Evolutionary conservation across 2,797 vertebrate species (phyloP).

Genomic region (Aplochiton taeniatus): DNA sequence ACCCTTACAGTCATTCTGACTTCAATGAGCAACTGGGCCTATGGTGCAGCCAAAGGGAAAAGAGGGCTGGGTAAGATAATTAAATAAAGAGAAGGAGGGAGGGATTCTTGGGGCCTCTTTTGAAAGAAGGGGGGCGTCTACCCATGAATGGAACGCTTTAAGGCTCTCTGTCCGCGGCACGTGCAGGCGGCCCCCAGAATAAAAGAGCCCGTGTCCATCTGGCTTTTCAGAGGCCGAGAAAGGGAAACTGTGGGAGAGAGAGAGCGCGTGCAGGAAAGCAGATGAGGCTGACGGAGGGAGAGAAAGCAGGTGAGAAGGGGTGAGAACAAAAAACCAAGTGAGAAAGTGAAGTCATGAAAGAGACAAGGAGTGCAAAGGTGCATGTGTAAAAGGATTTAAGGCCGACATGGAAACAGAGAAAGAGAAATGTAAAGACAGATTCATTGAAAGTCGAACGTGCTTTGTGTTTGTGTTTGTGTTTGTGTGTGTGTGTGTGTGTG

Average conservation of each 20-base stretch:
- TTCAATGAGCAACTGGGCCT: constrained; percentile 15
- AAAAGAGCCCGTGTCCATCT: constrained; percentile 72
- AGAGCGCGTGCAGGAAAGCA: constrained; percentile 9
- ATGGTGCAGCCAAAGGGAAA: not conserved
- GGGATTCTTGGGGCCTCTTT: constrained; percentile 45
- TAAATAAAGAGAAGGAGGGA: constrained; percentile 18
- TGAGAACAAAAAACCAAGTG: constrained; percentile 16
- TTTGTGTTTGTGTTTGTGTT: not conserved
- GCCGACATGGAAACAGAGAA: constrained; percentile 20
- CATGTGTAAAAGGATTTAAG: constrained; percentile 14
- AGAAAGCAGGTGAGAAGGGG: not conserved
- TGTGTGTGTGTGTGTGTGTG: constrained; percentile 5
- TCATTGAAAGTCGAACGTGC: not conserved
- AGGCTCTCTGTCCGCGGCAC: constrained; percentile 77
- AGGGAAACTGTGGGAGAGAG: constrained; percentile 26
- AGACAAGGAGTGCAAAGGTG: constrained; percentile 9
- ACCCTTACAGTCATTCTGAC: not conserved
- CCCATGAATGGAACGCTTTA: constrained; percentile 73
- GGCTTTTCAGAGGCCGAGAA: constrained; percentile 47
- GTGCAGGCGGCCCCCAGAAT: constrained; percentile 68
- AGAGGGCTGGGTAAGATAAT: constrained; percentile 12
- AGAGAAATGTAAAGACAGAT: not conserved
- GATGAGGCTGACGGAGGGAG: constrained; percentile 4
- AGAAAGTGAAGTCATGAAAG: constrained; percentile 7
- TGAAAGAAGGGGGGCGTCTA: constrained; percentile 56